A percentile compares a stretch with the other conserved stretches of the same genome.
Conservation (phyloP, 2,113 vertebrate species). For the Ginglymostoma cirratum region DNA sequence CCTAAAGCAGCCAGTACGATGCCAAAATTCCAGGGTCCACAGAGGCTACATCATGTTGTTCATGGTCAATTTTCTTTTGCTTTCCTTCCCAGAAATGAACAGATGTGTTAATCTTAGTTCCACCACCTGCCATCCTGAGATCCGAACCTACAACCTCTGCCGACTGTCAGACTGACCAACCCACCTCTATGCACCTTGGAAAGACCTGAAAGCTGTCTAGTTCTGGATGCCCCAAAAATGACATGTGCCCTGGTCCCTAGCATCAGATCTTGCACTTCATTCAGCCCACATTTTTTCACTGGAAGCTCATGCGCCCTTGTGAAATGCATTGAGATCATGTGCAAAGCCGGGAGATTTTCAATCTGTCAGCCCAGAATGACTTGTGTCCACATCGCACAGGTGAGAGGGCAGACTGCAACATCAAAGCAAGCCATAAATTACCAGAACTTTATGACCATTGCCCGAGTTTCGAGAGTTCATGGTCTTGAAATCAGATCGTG, state of each 20-base stretch:
- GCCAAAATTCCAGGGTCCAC: not conserved
- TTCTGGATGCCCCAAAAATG: not conserved
- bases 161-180: not conserved
- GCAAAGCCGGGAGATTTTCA: not conserved
- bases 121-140: not conserved
- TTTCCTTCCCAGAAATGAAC: not conserved
- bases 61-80: not conserved
- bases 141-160: not conserved
- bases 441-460: not conserved
- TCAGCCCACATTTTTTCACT: not conserved
- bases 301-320: not conserved
- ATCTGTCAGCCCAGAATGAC: not conserved
- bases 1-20: not conserved
- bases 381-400: not conserved
- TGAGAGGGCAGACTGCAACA: not conserved
- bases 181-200: not conserved
- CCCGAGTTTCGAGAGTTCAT: not conserved
- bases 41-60: too few species aligned
- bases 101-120: not conserved
- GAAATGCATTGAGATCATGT: not conserved
- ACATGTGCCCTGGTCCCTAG: not conserved
- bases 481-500: not conserved
- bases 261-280: not conserved
- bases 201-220: not conserved
- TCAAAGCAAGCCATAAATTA: not conserved